Percentiles rank a stretch among this genome's conserved stretches.
Conservation (phyloP, 35 echinoderm and acorn worm genomes). For the Heliocidaris tuberculata region DNA sequence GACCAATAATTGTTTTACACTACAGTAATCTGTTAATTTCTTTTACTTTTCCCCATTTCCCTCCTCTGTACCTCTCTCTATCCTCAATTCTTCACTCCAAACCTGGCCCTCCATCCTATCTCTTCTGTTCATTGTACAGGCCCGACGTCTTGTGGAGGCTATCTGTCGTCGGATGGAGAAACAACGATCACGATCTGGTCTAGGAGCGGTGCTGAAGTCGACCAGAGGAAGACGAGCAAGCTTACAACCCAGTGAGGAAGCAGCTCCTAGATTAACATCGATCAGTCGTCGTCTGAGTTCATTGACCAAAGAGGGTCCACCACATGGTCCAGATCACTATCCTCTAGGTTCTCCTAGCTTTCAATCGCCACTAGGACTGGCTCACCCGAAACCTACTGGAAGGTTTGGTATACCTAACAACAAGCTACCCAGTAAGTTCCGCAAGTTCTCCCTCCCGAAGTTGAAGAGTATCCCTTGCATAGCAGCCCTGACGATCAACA, state of each 20-base stretch:
- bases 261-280: background rate
- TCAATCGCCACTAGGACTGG: slow-evolving; percentile 26
- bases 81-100: too few relatives aligned
- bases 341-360: slow-evolving; percentile 16
- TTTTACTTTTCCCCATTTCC: background rate
- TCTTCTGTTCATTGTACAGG: background rate
- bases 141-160: slow-evolving; percentile 32
- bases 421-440: slow-evolving; percentile 53
- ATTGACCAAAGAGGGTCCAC: slow-evolving; percentile 33
- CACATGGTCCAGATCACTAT: slow-evolving; percentile 26
- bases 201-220: background rate
- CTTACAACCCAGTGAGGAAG: slow-evolving; percentile 29
- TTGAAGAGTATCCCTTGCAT: slow-evolving; percentile 66
- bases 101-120: too few relatives aligned
- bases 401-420: slow-evolving; percentile 45
- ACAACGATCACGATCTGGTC: slow-evolving; percentile 26
- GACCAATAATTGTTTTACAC: background rate
- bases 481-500: slow-evolving; percentile 61
- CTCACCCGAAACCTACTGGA: slow-evolving; percentile 9
- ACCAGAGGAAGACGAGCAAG: slow-evolving; percentile 12
- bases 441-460: slow-evolving; percentile 55
- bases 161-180: slow-evolving; percentile 41
- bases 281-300: slow-evolving; percentile 15
- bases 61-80: too few relatives aligned
- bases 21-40: background rate